Base-by-base conservation (phyloP, 2,113 vertebrate genomes). In the Ivindomyrus marchei region DNA sequence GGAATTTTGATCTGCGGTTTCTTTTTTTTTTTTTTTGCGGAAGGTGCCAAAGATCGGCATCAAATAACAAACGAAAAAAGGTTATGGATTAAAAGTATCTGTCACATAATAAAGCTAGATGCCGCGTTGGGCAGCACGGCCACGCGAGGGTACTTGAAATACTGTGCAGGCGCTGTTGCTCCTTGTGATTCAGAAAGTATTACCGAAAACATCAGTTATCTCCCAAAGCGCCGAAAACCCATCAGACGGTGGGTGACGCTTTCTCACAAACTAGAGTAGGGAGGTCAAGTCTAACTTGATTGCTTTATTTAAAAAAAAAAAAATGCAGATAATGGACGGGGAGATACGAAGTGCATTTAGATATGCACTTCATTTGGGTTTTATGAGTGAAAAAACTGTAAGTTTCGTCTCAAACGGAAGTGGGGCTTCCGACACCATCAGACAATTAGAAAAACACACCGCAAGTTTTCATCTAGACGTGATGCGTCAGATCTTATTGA, bases 1-100 rank as follows among this genome's bases (percentile, higher is more conserved):
- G 91, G 94, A 92, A 95, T 90, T 70, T 88, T 91, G 88, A 85
- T 58, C 92, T 92, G 91, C 47, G 95, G 95, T 91, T 90, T 45
- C 5, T 36, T 36, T 52, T 52, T 17, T 17, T 52, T 52, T 52
- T 53, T 53, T 53, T 91, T 66, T 74, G 45, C 88, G 92, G 92
- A 90, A 94, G 27, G 91, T 94, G 89, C 84, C 90, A 91, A 90
- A 94, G 90, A 94, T 94, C 94, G 13, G 49, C 50, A 15, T 27
- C 85, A 21, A 46, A 46, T 46, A n/a, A 47, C 15, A 47, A 45
- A 45, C 17, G 83, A 11, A 47, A 42, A 45, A 42, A n/a, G 83
- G 19, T 85, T 45, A 3, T 47, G 83, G 10, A 47, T 45, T 46
- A 13, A 10, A 70, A 31, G 62, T 31, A 31, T 27, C n/a, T 11